Evolutionary conservation across 2,797 vertebrate species (phyloP), one percentile per base, ranked within the genome.

Genomic region (Gouania willdenowi): DNA sequence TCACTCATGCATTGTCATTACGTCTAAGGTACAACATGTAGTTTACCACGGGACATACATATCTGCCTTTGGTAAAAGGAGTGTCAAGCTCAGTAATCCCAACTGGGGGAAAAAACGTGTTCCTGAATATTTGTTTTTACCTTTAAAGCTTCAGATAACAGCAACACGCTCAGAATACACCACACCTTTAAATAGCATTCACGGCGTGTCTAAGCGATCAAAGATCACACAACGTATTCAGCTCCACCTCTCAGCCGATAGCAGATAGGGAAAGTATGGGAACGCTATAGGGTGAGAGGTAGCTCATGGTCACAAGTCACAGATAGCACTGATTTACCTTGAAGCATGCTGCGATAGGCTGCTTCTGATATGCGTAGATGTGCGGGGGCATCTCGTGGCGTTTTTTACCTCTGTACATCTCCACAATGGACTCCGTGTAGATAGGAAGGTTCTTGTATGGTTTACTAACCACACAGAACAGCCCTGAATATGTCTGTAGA

Each of bases 391-490:
- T 92, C 77, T 96, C 94, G 0, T 96, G 93, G 3, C 94, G 91
- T 27, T 96, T 96, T 72, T 94, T 96, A 40, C 94, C 94, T 2
- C 92, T 86, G 61, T 96, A 96, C 92, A 96, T 94, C 61, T 95
- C 94, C 51, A 96, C 91, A 0, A 96, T 96, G 66, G 92, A 85
- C 66, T 96, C 94, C 1, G 92, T 93, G 63, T 95, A 96, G 85
- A 96, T 90, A 37, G 92, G 91, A 41, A 96, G 79, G 83, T 94
- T 92, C 84, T 95, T 96, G 76, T 96, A 96, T 0, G 94, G 94
- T 66, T 96, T 96, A 72, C 96, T 91, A 59, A 94, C 93, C 62
- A 95, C 93, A 22, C 93, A 95, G 89, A 96, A 96, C 6, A 96
- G 88, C 45, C 94, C 94, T 0, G 93, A 95, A 80, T 96, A 96